Evolutionary conservation across 2,797 vertebrate species (phyloP).

Genomic region (Echiichthys vipera): DNA sequence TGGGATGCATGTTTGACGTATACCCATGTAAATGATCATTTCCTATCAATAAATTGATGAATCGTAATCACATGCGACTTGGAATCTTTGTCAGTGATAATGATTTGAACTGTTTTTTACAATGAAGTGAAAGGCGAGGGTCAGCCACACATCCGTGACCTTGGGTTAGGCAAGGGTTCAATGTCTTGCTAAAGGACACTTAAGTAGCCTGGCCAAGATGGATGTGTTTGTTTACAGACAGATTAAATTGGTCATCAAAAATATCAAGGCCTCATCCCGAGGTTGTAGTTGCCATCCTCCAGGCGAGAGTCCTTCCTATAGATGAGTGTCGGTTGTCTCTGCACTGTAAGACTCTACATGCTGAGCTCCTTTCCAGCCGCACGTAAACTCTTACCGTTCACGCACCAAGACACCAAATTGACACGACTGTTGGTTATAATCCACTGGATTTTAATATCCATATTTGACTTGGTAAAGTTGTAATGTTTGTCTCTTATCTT

Average conservation of each 20-base stretch:
- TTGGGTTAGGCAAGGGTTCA: neutral
- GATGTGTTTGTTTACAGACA: neutral
- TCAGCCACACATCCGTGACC: neutral
- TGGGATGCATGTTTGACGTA: neutral
- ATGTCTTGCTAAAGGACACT: neutral
- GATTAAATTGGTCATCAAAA: neutral
- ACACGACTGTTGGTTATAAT: neutral
- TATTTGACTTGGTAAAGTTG: neutral
- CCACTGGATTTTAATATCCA: neutral
- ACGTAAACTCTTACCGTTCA: constrained; percentile 79
- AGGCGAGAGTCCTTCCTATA: neutral
- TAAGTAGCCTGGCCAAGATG: neutral
- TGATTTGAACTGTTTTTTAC: neutral
- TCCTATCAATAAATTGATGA: constrained; percentile 52
- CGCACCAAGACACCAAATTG: constrained; percentile 31
- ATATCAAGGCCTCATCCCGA: neutral
- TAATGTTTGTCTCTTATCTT: neutral
- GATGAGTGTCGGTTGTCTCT: constrained; percentile 15
- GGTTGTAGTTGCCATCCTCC: neutral
- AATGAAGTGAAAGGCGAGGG: constrained; percentile 3
- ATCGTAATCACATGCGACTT: constrained; percentile 3
- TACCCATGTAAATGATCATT: neutral
- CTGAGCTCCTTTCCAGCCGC: constrained; percentile 62
- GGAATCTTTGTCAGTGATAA: constrained; percentile 24
- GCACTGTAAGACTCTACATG: constrained; percentile 70